Percentiles rank a stretch among this genome's conserved stretches.
These are phyloP conservation scores for Standfussiana lucernea DNA, from an alignment of 2,888 invertebrate species.

Conservation along the genomic window DNA sequence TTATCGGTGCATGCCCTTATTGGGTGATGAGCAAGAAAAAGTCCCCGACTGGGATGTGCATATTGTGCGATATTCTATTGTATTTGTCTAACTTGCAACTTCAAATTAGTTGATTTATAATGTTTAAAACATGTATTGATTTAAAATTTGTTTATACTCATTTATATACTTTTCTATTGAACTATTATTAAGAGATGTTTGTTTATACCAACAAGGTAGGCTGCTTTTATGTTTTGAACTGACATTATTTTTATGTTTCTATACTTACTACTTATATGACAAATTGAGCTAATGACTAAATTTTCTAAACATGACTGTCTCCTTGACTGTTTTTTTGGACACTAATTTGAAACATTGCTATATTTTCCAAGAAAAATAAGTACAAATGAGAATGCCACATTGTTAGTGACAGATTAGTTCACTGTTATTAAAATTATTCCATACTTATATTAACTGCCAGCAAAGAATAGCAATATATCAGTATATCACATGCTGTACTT, in stretches of 20 bases:
- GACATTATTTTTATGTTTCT: constrained; percentile 27
- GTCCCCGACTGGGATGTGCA: constrained; percentile 84
- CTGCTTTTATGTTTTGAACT: constrained; percentile 28
- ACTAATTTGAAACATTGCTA: background rate
- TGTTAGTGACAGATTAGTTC: background rate
- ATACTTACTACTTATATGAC: constrained; percentile 9
- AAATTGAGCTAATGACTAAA: constrained; percentile 31
- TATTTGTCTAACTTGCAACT: constrained; percentile 69
- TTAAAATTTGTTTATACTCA: background rate
- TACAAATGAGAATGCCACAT: background rate
- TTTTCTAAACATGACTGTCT: constrained; percentile 12
- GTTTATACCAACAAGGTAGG: constrained; percentile 21
- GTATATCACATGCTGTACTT: background rate
- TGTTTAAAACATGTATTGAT: constrained; percentile 9
- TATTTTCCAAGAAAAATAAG: constrained; percentile 18
- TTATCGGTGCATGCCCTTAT: constrained; percentile 85
- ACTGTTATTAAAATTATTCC: constrained; percentile 1
- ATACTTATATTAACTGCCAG: background rate
- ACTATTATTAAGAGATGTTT: constrained; percentile 4
- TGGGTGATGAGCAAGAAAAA: constrained; percentile 80
- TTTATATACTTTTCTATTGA: constrained; percentile 6
- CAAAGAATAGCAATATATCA: background rate
- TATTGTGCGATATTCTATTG: constrained; percentile 79
- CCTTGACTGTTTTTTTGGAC: background rate
- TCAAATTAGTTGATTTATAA: constrained; percentile 5